Evolutionary conservation across 2,113 vertebrate species (phyloP), one percentile per base, ranked within the genome.

Genomic region (Oenanthe oenanthe): DNA sequence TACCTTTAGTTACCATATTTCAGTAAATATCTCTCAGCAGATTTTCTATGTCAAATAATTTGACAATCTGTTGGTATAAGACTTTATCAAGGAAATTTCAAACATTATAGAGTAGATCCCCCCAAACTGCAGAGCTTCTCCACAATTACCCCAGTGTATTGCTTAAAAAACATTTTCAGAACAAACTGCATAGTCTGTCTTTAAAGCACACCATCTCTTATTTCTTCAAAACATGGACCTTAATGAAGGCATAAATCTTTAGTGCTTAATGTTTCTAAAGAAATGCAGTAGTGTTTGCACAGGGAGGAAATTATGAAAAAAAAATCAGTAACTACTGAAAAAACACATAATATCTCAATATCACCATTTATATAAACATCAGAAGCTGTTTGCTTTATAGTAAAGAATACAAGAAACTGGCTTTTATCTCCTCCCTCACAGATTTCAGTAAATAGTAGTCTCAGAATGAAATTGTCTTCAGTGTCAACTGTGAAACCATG

Each of bases 171-270:
- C 34, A 43, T 74, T 79, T 92, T 86, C 65, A 63, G 65, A 82
- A 24, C 24, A 83, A 94, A 66, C 31, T 68, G 43, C 5, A 2
- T 81, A 32, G 66, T 73, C 42, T 3, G 0, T 61, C 17, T 74
- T 86, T 66, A 66, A 60, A 50, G 36, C 57, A 56, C 10, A 19
- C 50, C 57, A 38, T 87, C 56, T 75, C 56, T 60, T 92, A 53
- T 88, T 93, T 92, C 89, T 90, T 80, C 63, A 88, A 77, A 95
- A 25, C 38, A 53, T 18, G 31, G 45, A 56, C 61, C 19, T 78
- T 89, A 80, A 71, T 92, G 77, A 94, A 82, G 14, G 36, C 68
- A 84, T 94, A 92, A 89, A 70, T 94, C 75, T 51, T 92, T 42
- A 54, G 34, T 85, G 58, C 63, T 83, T 54, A 77, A 65, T 85